Evolutionary conservation across 2,888 invertebrate genomes (phyloP).

Genomic region (Amphipyra tragopoginis): DNA sequence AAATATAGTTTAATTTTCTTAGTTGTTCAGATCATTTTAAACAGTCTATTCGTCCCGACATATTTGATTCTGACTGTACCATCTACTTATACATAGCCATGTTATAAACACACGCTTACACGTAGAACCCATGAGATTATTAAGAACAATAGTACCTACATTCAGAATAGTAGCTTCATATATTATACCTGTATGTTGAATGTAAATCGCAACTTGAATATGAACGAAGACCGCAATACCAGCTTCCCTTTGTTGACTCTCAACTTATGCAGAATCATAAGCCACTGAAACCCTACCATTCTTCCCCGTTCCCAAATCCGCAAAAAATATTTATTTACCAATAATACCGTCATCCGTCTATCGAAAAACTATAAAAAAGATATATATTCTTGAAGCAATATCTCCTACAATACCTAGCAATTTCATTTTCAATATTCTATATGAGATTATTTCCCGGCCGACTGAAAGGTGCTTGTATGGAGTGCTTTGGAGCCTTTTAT

Average conservation of each 20-base stretch:
- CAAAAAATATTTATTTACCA: constrained; percentile 49
- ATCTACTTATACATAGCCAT: too few relatives aligned
- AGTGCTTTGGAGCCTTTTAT: constrained; percentile 29
- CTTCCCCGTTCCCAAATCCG: constrained; percentile 23
- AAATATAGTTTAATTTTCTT: too few relatives aligned
- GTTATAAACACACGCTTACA: neutral
- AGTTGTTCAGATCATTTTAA: too few relatives aligned
- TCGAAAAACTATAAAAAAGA: constrained; percentile 56
- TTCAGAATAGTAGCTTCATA: neutral
- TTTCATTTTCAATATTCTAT: constrained; percentile 56
- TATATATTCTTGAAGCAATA: constrained; percentile 45
- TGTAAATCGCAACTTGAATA: constrained; percentile 44
- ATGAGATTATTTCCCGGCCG: constrained; percentile 41
- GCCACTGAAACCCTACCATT: constrained; percentile 24
- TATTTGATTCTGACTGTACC: too few relatives aligned
- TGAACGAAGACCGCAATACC: constrained; percentile 29
- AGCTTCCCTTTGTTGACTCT: constrained; percentile 22
- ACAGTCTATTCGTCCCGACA: too few relatives aligned
- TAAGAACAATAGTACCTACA: constrained; percentile 5
- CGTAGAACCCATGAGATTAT: neutral
- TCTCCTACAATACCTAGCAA: constrained; percentile 49
- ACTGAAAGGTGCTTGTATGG: constrained; percentile 13
- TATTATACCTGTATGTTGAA: constrained; percentile 22
- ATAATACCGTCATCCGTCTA: constrained; percentile 44
- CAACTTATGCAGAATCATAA: constrained; percentile 46